Percentiles rank a stretch among this genome's conserved stretches.
Evolutionary conservation across 1,140 invertebrate genomes (phyloP).

Genomic region (Macrotrachela quadricornifera): DNA sequence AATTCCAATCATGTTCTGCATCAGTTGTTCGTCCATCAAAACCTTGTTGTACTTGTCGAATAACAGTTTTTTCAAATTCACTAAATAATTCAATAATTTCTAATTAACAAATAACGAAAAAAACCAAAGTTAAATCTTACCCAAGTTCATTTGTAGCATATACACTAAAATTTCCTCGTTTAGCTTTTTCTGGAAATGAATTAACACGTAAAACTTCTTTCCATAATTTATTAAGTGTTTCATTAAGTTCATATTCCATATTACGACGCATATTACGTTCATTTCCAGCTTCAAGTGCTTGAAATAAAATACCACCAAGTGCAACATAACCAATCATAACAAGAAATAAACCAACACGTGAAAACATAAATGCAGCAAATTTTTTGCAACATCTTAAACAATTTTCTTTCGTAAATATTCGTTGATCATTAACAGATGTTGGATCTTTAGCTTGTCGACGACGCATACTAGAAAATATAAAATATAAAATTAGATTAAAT

Average conservation of each 20-base stretch:
- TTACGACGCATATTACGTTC: background rate
- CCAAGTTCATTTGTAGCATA: background rate
- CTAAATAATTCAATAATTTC: too few species aligned
- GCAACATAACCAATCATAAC: background rate
- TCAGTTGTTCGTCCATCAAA: background rate
- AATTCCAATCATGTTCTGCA: background rate
- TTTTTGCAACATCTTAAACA: constrained; percentile 1
- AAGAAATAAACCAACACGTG: background rate
- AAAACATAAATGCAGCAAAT: background rate
- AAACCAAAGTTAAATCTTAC: background rate
- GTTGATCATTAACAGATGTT: too few species aligned
- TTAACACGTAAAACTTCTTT: background rate
- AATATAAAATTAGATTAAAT: too few species aligned
- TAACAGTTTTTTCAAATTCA: background rate
- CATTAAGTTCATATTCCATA: background rate
- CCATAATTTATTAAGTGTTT: background rate
- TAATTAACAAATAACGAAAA: background rate
- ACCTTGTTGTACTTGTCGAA: background rate
- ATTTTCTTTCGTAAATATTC: background rate
- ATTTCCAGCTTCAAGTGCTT: background rate
- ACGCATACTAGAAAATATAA: too few species aligned
- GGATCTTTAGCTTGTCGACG: too few species aligned
- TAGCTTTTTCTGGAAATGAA: background rate
- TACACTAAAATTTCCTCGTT: background rate
- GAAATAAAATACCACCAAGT: background rate